Percentiles rank a stretch among this genome's conserved stretches.
Conservation (phyloP, 2,113 vertebrate species). For the Pogona vitticeps region DNA sequence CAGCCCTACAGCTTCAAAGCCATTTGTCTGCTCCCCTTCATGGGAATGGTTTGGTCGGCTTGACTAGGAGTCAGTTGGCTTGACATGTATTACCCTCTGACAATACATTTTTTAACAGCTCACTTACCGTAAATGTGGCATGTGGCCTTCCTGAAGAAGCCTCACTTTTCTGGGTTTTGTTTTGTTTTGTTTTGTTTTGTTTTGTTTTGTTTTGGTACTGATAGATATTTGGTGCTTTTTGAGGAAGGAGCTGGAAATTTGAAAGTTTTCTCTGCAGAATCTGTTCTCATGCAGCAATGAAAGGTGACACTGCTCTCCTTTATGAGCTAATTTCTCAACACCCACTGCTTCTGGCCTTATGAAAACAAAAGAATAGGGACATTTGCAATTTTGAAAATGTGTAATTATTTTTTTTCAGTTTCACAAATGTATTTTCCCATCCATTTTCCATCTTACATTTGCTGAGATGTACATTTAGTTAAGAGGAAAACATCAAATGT, state of each 20-base stretch:
- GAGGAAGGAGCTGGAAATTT: background rate
- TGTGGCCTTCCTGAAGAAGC: background rate
- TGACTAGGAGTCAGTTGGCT: background rate
- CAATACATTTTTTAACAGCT: background rate
- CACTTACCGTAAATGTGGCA: background rate
- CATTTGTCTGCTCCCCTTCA: background rate
- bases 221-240: background rate
- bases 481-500: background rate
- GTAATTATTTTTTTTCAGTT: background rate
- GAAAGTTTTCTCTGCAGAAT: background rate
- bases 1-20: background rate
- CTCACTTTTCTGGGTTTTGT: background rate
- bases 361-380: background rate
- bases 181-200: background rate
- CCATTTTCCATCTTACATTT: background rate
- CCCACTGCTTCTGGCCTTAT: background rate
- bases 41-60: background rate
- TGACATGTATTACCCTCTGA: background rate
- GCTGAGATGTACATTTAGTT: background rate
- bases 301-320: background rate
- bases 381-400: background rate
- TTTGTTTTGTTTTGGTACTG: background rate
- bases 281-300: background rate
- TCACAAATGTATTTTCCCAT: background rate
- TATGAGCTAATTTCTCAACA: background rate